Evolutionary conservation across 2,113 vertebrate genomes (phyloP).

Genomic region (Cavia aperea): DNA sequence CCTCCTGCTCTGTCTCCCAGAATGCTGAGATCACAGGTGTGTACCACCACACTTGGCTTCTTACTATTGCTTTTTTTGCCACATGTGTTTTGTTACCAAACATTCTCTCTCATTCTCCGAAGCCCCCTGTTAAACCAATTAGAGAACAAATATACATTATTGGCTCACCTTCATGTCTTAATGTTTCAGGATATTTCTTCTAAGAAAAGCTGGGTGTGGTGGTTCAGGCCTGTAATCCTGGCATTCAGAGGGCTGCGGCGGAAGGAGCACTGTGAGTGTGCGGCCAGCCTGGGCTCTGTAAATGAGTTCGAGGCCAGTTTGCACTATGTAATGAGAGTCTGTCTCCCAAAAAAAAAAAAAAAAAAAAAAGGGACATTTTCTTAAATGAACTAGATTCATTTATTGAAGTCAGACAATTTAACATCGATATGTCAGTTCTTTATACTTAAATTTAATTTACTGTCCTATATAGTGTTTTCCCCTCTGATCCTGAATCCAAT

Average conservation of each 20-base stretch:
- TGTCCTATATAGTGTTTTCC: background rate
- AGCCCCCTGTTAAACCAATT: background rate
- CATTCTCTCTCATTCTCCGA: no score
- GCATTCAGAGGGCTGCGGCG: background rate
- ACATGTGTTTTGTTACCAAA: background rate
- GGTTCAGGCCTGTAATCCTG: background rate
- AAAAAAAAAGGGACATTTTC: background rate
- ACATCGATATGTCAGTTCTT: background rate
- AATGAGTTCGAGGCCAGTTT: background rate
- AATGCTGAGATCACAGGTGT: background rate
- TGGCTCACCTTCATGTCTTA: background rate
- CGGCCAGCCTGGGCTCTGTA: background rate
- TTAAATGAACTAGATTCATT: background rate
- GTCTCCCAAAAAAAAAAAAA: background rate
- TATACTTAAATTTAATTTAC: slow-evolving; percentile 15
- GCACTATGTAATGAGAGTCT: background rate
- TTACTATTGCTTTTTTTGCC: background rate
- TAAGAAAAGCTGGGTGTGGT: background rate
- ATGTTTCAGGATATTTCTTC: background rate
- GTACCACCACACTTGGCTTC: background rate
- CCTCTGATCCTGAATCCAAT: background rate
- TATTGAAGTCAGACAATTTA: slow-evolving; percentile 34
- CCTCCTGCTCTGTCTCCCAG: background rate
- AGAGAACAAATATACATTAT: slow-evolving; percentile 5
- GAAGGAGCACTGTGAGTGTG: background rate